Evolutionary conservation across 2,797 vertebrate species (phyloP).

Genomic region (Anableps anableps): DNA sequence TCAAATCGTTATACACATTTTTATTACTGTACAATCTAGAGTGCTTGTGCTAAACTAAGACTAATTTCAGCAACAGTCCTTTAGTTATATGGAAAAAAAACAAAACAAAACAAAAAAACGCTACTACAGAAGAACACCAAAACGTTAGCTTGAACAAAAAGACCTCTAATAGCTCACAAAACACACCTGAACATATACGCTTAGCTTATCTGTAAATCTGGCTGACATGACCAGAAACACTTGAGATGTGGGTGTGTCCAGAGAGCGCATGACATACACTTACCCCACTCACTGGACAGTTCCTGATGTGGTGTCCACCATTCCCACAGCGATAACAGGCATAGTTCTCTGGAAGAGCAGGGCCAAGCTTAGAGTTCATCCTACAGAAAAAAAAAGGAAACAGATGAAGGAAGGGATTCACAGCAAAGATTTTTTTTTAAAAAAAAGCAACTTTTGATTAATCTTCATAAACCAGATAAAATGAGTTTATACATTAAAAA

Average conservation of each 20-base stretch:
- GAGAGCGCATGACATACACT: not conserved
- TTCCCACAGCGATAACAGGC: slow-evolving; percentile 95
- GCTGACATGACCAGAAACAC: not conserved
- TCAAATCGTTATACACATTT: not conserved
- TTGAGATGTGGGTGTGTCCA: not conserved
- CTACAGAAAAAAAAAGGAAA: slow-evolving; percentile 67
- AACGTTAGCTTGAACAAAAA: not conserved
- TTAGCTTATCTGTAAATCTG: not conserved
- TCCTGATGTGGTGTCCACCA: slow-evolving; percentile 95
- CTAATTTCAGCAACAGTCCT: not conserved
- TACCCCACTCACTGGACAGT: slow-evolving; percentile 90
- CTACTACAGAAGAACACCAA: not conserved
- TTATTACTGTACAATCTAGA: not conserved
- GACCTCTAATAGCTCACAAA: not conserved
- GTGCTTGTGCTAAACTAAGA: not conserved
- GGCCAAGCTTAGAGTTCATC: slow-evolving; percentile 91
- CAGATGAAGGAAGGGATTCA: not conserved
- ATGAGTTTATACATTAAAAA: not conserved
- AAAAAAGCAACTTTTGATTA: not conserved
- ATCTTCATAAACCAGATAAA: not conserved
- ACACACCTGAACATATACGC: not conserved
- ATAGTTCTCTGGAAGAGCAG: slow-evolving; percentile 90
- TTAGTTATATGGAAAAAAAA: not conserved
- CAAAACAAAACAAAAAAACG: too few species aligned
- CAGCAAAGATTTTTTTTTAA: not conserved